Evolutionary conservation across 2,113 vertebrate species (phyloP).

Genomic region (Calyptommatus sinebrachiatus): DNA sequence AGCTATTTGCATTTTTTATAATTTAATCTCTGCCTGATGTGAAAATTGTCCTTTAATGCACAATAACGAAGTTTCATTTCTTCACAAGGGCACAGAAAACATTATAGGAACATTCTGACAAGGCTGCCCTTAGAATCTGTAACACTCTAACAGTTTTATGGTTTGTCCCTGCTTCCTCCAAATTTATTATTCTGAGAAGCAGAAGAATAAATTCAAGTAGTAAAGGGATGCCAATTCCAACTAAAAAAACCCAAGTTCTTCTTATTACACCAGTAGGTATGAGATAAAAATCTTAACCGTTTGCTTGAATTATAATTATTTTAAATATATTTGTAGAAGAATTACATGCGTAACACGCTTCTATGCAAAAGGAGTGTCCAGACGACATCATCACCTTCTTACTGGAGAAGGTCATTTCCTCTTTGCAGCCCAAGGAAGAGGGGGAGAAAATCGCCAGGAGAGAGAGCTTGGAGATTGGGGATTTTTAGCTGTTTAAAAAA

Average conservation of each 20-base stretch:
- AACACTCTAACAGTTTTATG: not conserved
- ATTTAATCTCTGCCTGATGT: not conserved
- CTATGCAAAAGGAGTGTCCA: not conserved
- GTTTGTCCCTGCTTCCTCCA: not conserved
- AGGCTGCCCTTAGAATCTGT: constrained; percentile 7
- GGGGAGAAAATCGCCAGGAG: no score
- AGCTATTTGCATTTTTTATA: not conserved
- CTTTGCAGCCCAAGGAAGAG: no score
- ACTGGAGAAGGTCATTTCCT: not conserved
- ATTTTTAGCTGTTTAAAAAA: no score
- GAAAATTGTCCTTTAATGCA: constrained; percentile 5
- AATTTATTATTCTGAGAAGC: constrained; percentile 15
- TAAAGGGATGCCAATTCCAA: constrained; percentile 7
- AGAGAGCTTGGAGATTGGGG: no score
- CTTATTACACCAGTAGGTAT: not conserved
- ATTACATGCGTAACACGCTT: not conserved
- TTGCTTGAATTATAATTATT: constrained; percentile 1
- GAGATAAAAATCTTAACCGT: constrained; percentile 19
- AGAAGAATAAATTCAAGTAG: constrained; percentile 5
- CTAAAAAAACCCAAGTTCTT: not conserved
- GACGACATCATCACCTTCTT: not conserved
- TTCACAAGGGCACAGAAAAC: constrained; percentile 5
- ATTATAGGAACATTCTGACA: constrained; percentile 4
- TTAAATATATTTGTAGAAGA: not conserved
- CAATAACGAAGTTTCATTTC: constrained; percentile 18